Evolutionary conservation across 2,797 vertebrate species (phyloP).

Genomic region (Hapalemur alaotrensis): DNA sequence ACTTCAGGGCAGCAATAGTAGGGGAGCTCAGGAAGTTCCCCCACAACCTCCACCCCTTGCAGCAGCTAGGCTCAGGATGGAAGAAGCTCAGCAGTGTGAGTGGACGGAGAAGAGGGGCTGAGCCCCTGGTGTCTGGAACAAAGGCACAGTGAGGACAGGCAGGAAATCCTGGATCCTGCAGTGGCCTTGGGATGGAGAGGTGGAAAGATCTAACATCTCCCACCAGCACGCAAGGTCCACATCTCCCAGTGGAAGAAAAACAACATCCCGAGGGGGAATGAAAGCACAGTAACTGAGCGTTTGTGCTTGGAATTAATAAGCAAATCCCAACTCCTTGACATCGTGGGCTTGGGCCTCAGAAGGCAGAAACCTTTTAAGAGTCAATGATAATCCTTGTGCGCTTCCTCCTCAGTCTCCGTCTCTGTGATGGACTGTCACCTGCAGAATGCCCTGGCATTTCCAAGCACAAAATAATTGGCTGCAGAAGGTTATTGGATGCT

Average conservation of each 20-base stretch:
- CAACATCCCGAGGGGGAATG: background rate
- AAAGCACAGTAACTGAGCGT: background rate
- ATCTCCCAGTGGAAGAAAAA: background rate
- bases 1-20: background rate
- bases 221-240: background rate
- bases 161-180: background rate
- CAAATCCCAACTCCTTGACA: constrained; percentile 17
- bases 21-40: background rate
- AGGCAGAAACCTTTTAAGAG: constrained; percentile 43
- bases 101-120: background rate
- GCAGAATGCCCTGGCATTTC: constrained; percentile 50
- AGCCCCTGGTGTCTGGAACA: background rate
- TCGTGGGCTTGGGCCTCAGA: background rate
- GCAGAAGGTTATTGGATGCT: background rate
- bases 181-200: background rate
- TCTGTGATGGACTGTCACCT: constrained; percentile 50
- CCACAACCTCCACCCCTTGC: too few relatives aligned
- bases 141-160: background rate
- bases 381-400: background rate
- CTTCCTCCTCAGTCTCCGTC: background rate
- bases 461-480: constrained; percentile 60
- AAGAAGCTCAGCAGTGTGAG: background rate
- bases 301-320: constrained; percentile 50
- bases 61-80: background rate
- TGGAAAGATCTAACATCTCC: background rate